Percentiles rank a stretch among this genome's conserved stretches.
Conservation (phyloP, 2,888 invertebrate species). For the Aplocera efformata region DNA sequence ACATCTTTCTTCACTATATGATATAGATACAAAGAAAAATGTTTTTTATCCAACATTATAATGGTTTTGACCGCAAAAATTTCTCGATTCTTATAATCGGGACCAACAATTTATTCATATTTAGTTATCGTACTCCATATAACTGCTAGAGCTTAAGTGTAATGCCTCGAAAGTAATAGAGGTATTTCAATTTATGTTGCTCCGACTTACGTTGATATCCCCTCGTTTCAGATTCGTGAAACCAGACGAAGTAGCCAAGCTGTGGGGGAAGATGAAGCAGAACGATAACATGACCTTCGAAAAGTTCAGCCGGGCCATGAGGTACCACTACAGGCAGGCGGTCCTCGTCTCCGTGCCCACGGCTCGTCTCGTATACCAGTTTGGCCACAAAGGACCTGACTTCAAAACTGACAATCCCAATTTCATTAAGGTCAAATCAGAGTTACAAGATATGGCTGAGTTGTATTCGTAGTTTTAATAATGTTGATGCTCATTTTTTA, state of each 20-base stretch:
- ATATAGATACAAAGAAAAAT: too few relatives aligned
- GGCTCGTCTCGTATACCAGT: constrained; percentile 89
- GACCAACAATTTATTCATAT: too few relatives aligned
- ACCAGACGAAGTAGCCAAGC: constrained; percentile 90
- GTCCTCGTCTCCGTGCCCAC: constrained; percentile 88
- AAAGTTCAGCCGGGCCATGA: constrained; percentile 94
- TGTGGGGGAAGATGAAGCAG: constrained; percentile 93
- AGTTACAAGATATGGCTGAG: constrained; percentile 46
- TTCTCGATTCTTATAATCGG: too few relatives aligned
- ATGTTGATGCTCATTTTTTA: constrained; percentile 31
- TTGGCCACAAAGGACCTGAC: constrained; percentile 89
- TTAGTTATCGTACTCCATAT: too few relatives aligned
- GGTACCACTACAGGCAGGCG: constrained; percentile 90
- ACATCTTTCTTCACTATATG: too few relatives aligned
- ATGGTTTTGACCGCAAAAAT: too few relatives aligned
- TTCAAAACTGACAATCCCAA: constrained; percentile 85
- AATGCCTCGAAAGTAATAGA: too few relatives aligned
- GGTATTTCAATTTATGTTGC: too few relatives aligned
- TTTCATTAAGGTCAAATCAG: constrained; percentile 65
- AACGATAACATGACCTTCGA: constrained; percentile 96
- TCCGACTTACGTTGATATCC: constrained; percentile 11
- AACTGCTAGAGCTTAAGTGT: too few relatives aligned
- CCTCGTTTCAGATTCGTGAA: constrained; percentile 85
- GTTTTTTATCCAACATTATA: too few relatives aligned
- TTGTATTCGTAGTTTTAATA: constrained; percentile 57